phyloP scores from a whole-genome alignment of 2,888 invertebrate genomes.

The Anthrax anthrax region DNA sequence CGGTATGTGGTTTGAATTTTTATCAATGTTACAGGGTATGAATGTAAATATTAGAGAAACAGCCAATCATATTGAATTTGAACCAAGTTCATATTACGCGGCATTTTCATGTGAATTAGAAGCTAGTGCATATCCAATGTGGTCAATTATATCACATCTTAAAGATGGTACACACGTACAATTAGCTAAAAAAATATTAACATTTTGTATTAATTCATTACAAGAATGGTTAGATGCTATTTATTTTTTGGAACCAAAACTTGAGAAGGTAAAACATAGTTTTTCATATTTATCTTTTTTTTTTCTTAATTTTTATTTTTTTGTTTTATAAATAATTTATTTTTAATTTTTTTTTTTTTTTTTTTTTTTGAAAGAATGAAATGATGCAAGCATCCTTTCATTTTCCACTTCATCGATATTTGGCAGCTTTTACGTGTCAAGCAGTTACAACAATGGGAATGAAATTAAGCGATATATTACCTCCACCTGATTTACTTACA shows the following conservation, averaged over 20 bases:
- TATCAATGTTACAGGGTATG: conserved; percentile 95
- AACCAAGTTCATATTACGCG: conserved; percentile 93
- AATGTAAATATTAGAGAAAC: conserved; percentile 88
- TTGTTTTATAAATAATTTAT: background rate
- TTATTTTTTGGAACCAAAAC: conserved; percentile 51
- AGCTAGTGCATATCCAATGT: conserved; percentile 95
- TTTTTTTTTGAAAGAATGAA: conserved; percentile 45
- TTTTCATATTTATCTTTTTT: conserved; percentile 1
- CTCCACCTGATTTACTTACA: conserved; percentile 61
- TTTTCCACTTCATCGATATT: conserved; percentile 89
- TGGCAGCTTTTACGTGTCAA: conserved; percentile 74
- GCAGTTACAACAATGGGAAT: conserved; percentile 69
- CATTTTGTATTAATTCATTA: conserved; percentile 61
- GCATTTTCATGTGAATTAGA: conserved; percentile 96
- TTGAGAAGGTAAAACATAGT: conserved; percentile 38
- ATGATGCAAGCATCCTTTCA: conserved; percentile 88
- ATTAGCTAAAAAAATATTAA: conserved; percentile 60
- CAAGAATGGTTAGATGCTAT: conserved; percentile 83
- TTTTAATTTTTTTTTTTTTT: background rate
- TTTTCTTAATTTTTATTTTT: background rate
- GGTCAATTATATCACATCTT: conserved; percentile 86
- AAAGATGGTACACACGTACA: conserved; percentile 56
- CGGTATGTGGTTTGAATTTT: conserved; percentile 90
- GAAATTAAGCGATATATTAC: conserved; percentile 62
- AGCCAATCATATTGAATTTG: conserved; percentile 87